Evolutionary conservation across 2,797 vertebrate species (phyloP).

Genomic region (Sebastes hubbsi): DNA sequence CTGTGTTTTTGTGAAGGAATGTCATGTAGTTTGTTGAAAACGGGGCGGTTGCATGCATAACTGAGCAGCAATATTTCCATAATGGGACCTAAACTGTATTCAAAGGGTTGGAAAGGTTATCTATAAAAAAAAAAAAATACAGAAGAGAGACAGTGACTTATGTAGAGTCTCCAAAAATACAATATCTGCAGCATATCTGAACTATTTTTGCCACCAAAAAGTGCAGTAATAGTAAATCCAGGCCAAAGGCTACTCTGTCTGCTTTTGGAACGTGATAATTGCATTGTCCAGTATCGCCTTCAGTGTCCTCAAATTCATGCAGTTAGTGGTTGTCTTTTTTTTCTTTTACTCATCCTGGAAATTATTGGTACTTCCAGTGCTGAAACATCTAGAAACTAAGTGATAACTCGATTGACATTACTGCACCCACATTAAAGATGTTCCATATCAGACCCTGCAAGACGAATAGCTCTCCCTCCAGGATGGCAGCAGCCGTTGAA

Average conservation of each 20-base stretch:
- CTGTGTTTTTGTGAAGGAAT: conserved; percentile 62
- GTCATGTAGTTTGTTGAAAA: conserved; percentile 66
- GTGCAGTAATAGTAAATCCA: background rate
- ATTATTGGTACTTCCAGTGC: conserved; percentile 2
- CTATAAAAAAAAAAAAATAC: conserved; percentile 18
- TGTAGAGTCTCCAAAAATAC: conserved; percentile 11
- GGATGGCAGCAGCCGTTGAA: conserved; percentile 26
- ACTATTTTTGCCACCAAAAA: background rate
- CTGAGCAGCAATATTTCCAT: conserved; percentile 67
- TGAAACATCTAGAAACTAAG: conserved; percentile 18
- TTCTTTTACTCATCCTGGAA: conserved; percentile 11
- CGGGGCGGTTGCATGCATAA: conserved; percentile 55
- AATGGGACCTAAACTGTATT: conserved; percentile 56
- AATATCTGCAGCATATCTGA: background rate
- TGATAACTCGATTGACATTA: conserved; percentile 32
- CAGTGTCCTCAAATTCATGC: background rate
- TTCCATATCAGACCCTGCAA: conserved; percentile 26
- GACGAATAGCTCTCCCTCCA: conserved; percentile 40
- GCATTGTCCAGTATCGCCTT: background rate
- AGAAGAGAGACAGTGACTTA: background rate
- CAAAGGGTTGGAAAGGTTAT: conserved; percentile 35
- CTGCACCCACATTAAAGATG: conserved; percentile 42
- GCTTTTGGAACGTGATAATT: conserved; percentile 16
- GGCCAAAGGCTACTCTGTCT: background rate
- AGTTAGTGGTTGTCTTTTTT: background rate